Evolutionary conservation across 1,140 invertebrate genomes (phyloP).

Genomic region (Arion vulgaris): DNA sequence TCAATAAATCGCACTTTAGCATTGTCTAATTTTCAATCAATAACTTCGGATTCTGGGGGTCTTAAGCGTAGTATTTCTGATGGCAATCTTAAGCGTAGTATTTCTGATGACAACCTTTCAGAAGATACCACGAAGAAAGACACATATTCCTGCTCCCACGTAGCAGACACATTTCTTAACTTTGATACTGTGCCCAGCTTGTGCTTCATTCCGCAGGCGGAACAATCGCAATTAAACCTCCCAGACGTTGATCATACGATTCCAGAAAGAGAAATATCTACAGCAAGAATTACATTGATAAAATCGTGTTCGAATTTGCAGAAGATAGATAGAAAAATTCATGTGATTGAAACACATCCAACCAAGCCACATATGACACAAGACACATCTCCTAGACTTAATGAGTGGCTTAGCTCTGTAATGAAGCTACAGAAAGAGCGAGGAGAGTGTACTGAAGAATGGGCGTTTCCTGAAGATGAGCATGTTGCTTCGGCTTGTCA

Average conservation of each 20-base stretch:
- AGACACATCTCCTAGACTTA: slow-evolving; percentile 37
- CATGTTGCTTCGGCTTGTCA: neutral
- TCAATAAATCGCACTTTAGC: no score
- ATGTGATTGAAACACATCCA: neutral
- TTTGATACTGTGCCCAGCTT: neutral
- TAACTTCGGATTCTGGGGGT: no score
- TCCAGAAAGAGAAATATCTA: neutral
- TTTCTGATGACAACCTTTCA: no score
- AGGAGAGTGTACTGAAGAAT: neutral
- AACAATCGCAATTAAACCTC: neutral
- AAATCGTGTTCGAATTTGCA: neutral
- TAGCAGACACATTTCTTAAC: no score
- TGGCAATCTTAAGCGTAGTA: no score
- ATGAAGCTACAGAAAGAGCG: slow-evolving; percentile 33
- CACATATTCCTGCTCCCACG: no score
- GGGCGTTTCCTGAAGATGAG: neutral
- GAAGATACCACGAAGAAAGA: no score
- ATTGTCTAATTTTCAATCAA: no score
- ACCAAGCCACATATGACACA: neutral
- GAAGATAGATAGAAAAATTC: slow-evolving; percentile 12
- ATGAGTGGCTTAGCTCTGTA: slow-evolving; percentile 42
- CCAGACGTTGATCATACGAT: neutral
- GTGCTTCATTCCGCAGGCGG: neutral
- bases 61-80: no score
- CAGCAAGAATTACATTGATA: slow-evolving; percentile 1